These are phyloP conservation scores for Cryptophagus acutangulus DNA, from an alignment of 2,888 invertebrate genomes.

Conservation along the genomic window DNA sequence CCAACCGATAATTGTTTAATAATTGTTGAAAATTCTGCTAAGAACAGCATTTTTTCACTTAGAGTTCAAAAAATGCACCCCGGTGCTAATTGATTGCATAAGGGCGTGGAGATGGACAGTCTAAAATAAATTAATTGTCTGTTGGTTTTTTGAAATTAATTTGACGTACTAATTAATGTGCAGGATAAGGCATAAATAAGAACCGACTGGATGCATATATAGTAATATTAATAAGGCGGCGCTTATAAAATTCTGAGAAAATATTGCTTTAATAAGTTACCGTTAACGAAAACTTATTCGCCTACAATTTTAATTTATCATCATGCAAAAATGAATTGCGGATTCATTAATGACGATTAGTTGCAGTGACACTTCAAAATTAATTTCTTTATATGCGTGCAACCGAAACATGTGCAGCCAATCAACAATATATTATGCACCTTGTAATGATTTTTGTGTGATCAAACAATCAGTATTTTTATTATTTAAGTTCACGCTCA, in stretches of 20 bases:
- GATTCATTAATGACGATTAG: conserved; percentile 1
- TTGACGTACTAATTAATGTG: conserved; percentile 31
- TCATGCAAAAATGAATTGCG: neutral
- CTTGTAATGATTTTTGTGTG: too few species aligned
- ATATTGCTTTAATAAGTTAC: conserved; percentile 9
- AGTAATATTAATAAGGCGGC: conserved; percentile 14
- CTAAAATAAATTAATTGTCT: conserved; percentile 30
- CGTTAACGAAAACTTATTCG: conserved; percentile 13
- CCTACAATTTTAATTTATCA: conserved; percentile 13
- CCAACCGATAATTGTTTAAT: conserved; percentile 4
- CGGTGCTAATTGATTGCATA: conserved; percentile 30
- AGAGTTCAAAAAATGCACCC: conserved; percentile 18
- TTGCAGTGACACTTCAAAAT: conserved; percentile 2
- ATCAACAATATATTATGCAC: neutral
- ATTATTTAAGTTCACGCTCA: too few species aligned
- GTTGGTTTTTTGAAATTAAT: conserved; percentile 31
- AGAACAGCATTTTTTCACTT: conserved; percentile 3
- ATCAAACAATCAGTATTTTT: too few species aligned
- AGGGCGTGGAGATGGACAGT: conserved; percentile 23
- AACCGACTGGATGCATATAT: conserved; percentile 14
- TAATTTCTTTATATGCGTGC: neutral
- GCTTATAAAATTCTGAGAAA: conserved; percentile 11
- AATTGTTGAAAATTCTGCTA: too few species aligned
- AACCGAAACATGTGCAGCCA: neutral
- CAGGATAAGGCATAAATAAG: conserved; percentile 26